phyloP scores from a whole-genome alignment of 2,888 invertebrate genomes.

The Alloplasta piceator region DNA sequence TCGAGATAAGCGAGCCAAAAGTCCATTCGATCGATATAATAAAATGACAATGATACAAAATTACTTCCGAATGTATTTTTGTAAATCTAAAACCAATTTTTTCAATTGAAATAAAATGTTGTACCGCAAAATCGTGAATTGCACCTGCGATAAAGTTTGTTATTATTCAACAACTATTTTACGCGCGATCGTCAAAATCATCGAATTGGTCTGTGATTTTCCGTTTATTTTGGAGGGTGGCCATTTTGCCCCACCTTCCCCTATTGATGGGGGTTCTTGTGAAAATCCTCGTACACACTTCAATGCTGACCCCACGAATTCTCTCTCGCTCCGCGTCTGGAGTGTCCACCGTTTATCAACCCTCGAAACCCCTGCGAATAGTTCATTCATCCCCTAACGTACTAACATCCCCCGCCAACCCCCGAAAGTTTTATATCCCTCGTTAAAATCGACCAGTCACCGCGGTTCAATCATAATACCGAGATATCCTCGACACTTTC shows the following conservation, averaged over 20 bases:
- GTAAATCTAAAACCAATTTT: not conserved
- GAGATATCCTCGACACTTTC: slow-evolving; percentile 34
- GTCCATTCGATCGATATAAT: too few relatives aligned
- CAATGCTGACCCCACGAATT: slow-evolving; percentile 51
- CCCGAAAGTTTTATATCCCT: slow-evolving; percentile 55
- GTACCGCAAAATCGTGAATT: too few relatives aligned
- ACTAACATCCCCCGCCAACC: slow-evolving; percentile 13
- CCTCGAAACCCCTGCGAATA: slow-evolving; percentile 51
- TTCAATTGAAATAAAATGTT: not conserved
- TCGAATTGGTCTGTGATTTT: not conserved
- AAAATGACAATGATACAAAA: too few relatives aligned
- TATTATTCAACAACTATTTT: not conserved
- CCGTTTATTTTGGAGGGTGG: too few relatives aligned
- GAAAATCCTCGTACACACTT: slow-evolving; percentile 46
- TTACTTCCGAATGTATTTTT: too few relatives aligned
- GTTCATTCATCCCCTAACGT: slow-evolving; percentile 48
- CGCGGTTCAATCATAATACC: slow-evolving; percentile 28
- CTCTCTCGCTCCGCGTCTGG: slow-evolving; percentile 45
- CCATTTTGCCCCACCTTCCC: too few relatives aligned
- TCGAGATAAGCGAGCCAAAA: not conserved
- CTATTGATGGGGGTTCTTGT: slow-evolving; percentile 4
- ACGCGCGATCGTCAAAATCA: not conserved
- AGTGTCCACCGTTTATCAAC: slow-evolving; percentile 61
- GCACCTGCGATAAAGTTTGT: not conserved
- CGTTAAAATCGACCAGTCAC: slow-evolving; percentile 51